phyloP scores from a whole-genome alignment of 2,113 vertebrate genomes.

The Sinocyclocheilus grahami region DNA sequence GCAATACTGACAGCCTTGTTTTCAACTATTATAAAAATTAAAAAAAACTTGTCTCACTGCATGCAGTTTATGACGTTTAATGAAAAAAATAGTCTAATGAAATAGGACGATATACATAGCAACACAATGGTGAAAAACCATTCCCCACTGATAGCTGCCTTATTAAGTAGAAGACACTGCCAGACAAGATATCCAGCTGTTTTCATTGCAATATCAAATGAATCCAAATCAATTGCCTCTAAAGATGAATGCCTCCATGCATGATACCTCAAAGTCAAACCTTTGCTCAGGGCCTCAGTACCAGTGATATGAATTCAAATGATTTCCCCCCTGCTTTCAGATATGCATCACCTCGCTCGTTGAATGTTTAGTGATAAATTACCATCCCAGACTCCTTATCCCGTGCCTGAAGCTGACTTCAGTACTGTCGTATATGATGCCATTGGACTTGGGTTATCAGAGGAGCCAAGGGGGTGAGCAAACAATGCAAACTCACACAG shows the following conservation, averaged over 20 bases:
- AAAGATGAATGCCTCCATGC: conserved; percentile 67
- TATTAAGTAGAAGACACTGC: conserved; percentile 66
- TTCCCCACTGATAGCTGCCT: conserved; percentile 66
- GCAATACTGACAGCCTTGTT: neutral
- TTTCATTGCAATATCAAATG: conserved; percentile 65
- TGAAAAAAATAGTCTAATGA: neutral
- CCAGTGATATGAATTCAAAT: conserved; percentile 68
- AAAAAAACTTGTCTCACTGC: conserved; percentile 52
- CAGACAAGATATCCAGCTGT: conserved; percentile 64
- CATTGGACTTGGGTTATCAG: conserved; percentile 66
- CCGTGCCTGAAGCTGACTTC: conserved; percentile 65
- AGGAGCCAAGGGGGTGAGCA: conserved; percentile 54
- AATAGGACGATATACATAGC: conserved; percentile 8
- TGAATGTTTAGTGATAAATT: conserved; percentile 72
- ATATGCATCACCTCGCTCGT: conserved; percentile 68
- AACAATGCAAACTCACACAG: conserved; percentile 60
- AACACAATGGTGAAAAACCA: conserved; percentile 61
- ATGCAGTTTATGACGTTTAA: conserved; percentile 46
- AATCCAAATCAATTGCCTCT: conserved; percentile 66
- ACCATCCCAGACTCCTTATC: conserved; percentile 62
- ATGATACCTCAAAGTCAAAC: conserved; percentile 66
- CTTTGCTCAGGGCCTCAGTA: conserved; percentile 61
- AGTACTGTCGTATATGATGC: conserved; percentile 61
- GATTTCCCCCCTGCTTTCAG: conserved; percentile 54
- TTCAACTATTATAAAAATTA: neutral